These are phyloP conservation scores for Hyles vespertilio DNA, from an alignment of 1,140 invertebrate species.

Conservation along the genomic window DNA sequence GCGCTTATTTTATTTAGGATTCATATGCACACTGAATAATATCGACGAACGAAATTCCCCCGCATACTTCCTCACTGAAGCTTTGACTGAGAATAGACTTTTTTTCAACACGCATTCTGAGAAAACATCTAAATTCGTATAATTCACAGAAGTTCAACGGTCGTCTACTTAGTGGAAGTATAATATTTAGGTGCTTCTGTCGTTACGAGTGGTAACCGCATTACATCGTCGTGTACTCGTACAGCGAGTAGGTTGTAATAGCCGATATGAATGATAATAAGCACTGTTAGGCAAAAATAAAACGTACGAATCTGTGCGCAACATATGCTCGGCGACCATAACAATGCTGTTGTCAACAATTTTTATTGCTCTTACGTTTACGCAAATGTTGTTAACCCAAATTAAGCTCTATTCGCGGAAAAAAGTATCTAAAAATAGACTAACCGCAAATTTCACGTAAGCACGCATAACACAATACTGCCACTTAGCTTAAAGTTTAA, in stretches of 20 bases:
- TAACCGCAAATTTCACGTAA: too few species aligned
- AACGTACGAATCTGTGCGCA: not conserved
- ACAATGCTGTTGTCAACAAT: too few species aligned
- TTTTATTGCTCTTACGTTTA: too few species aligned
- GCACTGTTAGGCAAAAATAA: not conserved
- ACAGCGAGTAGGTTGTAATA: not conserved
- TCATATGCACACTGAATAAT: slow-evolving; percentile 6
- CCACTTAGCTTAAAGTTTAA: too few species aligned
- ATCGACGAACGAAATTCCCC: not conserved
- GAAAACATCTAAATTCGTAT: slow-evolving; percentile 2
- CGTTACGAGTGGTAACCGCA: slow-evolving; percentile 13
- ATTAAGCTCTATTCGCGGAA: too few species aligned
- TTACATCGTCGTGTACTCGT: not conserved
- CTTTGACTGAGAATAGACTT: not conserved
- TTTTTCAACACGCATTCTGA: not conserved
- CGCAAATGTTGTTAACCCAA: too few species aligned
- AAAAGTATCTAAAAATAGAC: too few species aligned
- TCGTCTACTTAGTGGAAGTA: too few species aligned
- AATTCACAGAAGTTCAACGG: slow-evolving; percentile 2
- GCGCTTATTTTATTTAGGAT: slow-evolving; percentile 18
- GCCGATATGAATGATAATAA: slow-evolving; percentile 7
- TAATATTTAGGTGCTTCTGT: slow-evolving; percentile 16
- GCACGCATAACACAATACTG: too few species aligned
- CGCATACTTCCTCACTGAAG: not conserved
- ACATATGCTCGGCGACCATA: not conserved